These are phyloP conservation scores for Eledone cirrhosa DNA, from an alignment of 2,888 invertebrate genomes.

Conservation along the genomic window DNA sequence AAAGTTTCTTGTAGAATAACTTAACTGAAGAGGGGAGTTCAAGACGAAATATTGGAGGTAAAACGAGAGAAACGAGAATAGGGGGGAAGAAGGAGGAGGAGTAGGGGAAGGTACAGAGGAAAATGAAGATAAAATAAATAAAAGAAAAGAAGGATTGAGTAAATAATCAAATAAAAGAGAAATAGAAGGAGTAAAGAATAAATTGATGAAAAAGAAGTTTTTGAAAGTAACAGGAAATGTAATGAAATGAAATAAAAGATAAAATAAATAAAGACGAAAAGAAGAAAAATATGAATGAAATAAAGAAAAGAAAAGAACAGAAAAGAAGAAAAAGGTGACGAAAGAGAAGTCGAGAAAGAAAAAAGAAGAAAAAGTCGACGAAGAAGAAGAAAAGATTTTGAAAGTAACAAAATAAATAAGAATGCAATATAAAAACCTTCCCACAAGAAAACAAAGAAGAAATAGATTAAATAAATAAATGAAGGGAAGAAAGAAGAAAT, in stretches of 20 bases:
- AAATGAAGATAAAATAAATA: too few species aligned
- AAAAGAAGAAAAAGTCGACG: constrained; percentile 30
- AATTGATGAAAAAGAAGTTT: too few species aligned
- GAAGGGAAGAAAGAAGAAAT: neutral
- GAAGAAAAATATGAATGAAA: neutral
- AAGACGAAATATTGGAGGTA: too few species aligned
- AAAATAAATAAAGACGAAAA: neutral
- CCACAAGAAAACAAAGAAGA: neutral
- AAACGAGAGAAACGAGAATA: too few species aligned
- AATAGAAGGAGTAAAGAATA: too few species aligned
- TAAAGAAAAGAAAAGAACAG: neutral
- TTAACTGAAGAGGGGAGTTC: too few species aligned
- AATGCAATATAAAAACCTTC: neutral
- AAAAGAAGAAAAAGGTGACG: neutral
- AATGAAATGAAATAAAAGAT: neutral
- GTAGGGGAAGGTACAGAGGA: too few species aligned
- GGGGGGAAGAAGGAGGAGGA: too few species aligned
- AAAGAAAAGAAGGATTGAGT: too few species aligned
- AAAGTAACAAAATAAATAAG: neutral
- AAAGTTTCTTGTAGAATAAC: too few species aligned
- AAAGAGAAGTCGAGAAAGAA: constrained; percentile 31
- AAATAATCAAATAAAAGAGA: too few species aligned
- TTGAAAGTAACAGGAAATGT: too few species aligned
- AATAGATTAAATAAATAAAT: neutral
- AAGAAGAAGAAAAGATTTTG: constrained; percentile 12